Percentiles rank a stretch among this genome's conserved stretches.
phyloP scores from a whole-genome alignment of 2,113 vertebrate species.

The Syngnathus typhle region DNA sequence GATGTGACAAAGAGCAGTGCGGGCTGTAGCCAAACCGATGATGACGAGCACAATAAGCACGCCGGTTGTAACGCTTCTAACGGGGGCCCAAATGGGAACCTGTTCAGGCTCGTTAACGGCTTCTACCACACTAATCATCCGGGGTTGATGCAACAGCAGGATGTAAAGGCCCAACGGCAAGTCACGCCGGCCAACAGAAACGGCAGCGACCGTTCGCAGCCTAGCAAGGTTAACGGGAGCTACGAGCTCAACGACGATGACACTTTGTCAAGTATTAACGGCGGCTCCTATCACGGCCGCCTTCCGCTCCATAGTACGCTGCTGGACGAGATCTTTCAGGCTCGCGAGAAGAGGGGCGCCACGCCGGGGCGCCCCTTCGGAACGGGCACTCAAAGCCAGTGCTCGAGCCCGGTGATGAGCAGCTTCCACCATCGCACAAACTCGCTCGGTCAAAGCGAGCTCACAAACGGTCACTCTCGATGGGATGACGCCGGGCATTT shows the following conservation, averaged over 20 bases:
- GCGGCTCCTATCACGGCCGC: conserved; percentile 52
- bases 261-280: conserved; percentile 43
- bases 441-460: conserved; percentile 73
- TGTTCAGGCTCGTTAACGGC: conserved; percentile 59
- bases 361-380: conserved; percentile 53
- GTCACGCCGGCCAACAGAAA: conserved; percentile 45
- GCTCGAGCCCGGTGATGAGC: conserved; percentile 76
- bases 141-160: conserved; percentile 45
- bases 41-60: conserved; percentile 70
- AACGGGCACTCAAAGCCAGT: conserved; percentile 72
- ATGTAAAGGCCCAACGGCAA: conserved; percentile 22
- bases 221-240: conserved; percentile 62
- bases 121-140: conserved; percentile 72
- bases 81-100: conserved; percentile 30
- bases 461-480: conserved; percentile 65
- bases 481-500: conserved; percentile 55
- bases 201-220: conserved; percentile 69
- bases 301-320: conserved; percentile 83
- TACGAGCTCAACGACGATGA: conserved; percentile 74
- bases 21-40: conserved; percentile 69
- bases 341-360: conserved; percentile 58
- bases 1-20: conserved; percentile 64
- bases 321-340: conserved; percentile 79
- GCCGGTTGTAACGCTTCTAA: conserved; percentile 18
- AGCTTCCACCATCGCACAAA: conserved; percentile 73